These are phyloP conservation scores for Micronycteris hirsuta DNA, from an alignment of 2,113 vertebrate genomes.

Conservation along the genomic window DNA sequence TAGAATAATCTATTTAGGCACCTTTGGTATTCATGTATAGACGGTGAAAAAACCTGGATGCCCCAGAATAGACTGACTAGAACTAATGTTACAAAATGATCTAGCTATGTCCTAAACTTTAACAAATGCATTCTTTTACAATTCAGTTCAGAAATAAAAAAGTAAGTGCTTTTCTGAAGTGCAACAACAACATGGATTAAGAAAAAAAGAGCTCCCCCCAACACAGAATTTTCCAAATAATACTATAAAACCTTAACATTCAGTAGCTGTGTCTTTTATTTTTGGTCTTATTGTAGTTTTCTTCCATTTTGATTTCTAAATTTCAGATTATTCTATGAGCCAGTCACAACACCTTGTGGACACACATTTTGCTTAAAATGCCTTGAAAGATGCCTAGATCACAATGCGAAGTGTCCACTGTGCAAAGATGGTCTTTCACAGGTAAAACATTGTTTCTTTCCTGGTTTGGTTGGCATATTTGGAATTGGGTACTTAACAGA, in stretches of 20 bases:
- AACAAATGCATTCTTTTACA: constrained; percentile 13
- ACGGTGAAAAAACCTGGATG: neutral
- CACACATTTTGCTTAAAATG: constrained; percentile 96
- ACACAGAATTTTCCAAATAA: neutral
- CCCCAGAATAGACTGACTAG: neutral
- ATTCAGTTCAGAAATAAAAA: constrained; percentile 40
- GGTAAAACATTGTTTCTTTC: constrained; percentile 78
- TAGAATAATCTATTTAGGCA: constrained; percentile 16
- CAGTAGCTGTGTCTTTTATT: constrained; percentile 20
- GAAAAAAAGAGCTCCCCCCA: neutral
- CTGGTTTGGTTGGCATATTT: neutral
- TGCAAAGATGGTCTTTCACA: constrained; percentile 92
- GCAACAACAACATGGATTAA: neutral
- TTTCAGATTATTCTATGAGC: constrained; percentile 92
- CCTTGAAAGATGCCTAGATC: constrained; percentile 93
- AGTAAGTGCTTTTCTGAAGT: neutral
- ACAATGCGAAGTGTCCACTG: constrained; percentile 93
- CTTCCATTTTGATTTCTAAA: constrained; percentile 64
- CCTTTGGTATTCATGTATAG: neutral
- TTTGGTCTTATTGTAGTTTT: constrained; percentile 34
- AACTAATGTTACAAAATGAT: constrained; percentile 30
- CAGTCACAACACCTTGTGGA: constrained; percentile 93
- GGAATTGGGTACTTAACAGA: neutral
- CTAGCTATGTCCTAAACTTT: neutral
- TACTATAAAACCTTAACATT: neutral